phyloP scores from a whole-genome alignment of 2,888 invertebrate species.

The Imbricaverruca yamaguchii region DNA sequence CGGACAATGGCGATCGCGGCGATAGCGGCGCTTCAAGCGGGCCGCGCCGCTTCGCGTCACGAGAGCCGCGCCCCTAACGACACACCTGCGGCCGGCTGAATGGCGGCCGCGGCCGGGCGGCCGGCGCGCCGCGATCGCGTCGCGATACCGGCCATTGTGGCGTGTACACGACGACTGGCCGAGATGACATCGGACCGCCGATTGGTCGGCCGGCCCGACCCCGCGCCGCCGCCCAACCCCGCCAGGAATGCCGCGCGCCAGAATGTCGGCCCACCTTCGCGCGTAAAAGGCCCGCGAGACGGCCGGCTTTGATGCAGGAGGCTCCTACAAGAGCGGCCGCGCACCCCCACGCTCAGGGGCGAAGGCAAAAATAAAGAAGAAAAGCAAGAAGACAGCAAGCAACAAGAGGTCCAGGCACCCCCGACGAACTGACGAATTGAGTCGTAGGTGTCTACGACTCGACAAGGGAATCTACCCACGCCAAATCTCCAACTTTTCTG shows the following conservation, averaged over 20 bases:
- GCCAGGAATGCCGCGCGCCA: background rate
- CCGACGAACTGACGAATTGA: too few relatives aligned
- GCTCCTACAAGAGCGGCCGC: too few relatives aligned
- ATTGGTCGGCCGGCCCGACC: background rate
- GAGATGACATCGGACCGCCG: background rate
- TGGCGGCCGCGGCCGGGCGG: background rate
- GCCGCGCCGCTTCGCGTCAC: slow-evolving; percentile 6
- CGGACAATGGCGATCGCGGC: background rate
- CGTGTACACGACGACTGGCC: background rate
- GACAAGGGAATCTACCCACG: too few relatives aligned
- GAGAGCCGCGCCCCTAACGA: background rate
- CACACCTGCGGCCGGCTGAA: slow-evolving; percentile 1
- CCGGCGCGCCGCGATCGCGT: background rate
- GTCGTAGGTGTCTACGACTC: too few relatives aligned
- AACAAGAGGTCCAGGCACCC: too few relatives aligned
- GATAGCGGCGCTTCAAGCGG: background rate
- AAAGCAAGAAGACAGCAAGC: too few relatives aligned
- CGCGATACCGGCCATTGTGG: slow-evolving; percentile 10
- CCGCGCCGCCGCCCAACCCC: background rate
- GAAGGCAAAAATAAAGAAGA: too few relatives aligned
- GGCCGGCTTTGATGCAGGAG: background rate
- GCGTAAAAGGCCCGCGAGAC: background rate
- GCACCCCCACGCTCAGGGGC: too few relatives aligned
- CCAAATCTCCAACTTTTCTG: too few relatives aligned
- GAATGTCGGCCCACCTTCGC: background rate